These are phyloP conservation scores for Caretta caretta DNA, from an alignment of 2,113 vertebrate genomes.

Conservation along the genomic window DNA sequence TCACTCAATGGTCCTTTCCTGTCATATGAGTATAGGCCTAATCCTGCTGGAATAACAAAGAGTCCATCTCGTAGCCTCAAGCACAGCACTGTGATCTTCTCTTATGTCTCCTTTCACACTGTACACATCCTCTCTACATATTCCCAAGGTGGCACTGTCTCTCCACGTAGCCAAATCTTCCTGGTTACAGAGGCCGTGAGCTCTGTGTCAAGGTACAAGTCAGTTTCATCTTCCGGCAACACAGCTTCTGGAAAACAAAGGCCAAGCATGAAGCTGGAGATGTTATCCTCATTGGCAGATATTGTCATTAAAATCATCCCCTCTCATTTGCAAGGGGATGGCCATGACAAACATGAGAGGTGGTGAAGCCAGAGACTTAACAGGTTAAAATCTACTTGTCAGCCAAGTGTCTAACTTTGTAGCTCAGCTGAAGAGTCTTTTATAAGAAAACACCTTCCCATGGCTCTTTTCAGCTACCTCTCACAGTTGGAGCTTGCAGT, in stretches of 20 bases:
- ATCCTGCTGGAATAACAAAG: not conserved
- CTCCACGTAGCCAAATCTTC: not conserved
- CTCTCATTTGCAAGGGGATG: not conserved
- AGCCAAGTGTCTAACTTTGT: not conserved
- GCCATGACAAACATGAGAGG: not conserved
- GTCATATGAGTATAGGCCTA: not conserved
- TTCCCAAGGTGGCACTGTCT: not conserved
- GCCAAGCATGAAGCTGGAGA: not conserved
- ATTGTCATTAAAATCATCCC: not conserved
- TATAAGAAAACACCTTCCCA: not conserved
- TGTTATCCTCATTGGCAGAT: not conserved
- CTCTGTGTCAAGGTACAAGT: not conserved
- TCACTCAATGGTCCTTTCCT: not conserved
- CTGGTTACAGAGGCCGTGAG: not conserved
- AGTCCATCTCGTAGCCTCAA: not conserved
- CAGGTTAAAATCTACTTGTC: not conserved
- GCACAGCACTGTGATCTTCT: not conserved
- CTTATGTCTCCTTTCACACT: not conserved
- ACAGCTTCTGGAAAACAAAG: slow-evolving; percentile 22
- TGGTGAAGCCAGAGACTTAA: not conserved
- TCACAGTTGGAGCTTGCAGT: not conserved
- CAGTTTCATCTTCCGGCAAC: not conserved
- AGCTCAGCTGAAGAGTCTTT: not conserved
- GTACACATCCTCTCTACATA: not conserved
- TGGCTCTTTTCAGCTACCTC: not conserved